phyloP scores from a whole-genome alignment of 2,888 invertebrate genomes.

The Polydrusus cervinus region DNA sequence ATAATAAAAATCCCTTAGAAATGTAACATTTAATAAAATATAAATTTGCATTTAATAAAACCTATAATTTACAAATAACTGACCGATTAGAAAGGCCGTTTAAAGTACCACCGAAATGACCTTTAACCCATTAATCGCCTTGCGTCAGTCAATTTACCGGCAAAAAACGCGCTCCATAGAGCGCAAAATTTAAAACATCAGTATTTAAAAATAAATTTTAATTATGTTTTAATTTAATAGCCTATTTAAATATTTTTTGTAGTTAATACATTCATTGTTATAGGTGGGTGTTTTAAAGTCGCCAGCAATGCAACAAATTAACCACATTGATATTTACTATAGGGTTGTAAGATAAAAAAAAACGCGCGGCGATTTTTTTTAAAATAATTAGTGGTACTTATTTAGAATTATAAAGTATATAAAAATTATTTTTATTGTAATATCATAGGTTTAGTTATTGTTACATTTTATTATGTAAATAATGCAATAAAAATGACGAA shows the following conservation, averaged over 20 bases:
- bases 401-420: neutral
- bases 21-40: no score
- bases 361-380: neutral
- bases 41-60: no score
- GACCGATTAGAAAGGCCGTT: constrained; percentile 9
- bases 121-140: constrained; percentile 7
- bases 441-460: neutral
- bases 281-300: no score
- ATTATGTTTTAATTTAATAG: no score
- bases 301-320: no score
- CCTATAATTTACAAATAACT: neutral
- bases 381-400: no score
- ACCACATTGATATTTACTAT: no score
- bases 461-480: neutral
- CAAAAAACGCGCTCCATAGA: constrained; percentile 8
- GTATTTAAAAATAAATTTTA: constrained; percentile 4
- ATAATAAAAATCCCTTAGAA: no score
- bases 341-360: neutral
- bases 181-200: constrained; percentile 6
- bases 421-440: neutral
- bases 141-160: constrained; percentile 22
- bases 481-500: neutral
- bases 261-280: no score
- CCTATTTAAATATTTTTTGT: no score
- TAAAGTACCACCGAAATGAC: constrained; percentile 3